Evolutionary conservation across 64 coral and sea anemone genomes (phyloP).

Genomic region (Montipora cactus): DNA sequence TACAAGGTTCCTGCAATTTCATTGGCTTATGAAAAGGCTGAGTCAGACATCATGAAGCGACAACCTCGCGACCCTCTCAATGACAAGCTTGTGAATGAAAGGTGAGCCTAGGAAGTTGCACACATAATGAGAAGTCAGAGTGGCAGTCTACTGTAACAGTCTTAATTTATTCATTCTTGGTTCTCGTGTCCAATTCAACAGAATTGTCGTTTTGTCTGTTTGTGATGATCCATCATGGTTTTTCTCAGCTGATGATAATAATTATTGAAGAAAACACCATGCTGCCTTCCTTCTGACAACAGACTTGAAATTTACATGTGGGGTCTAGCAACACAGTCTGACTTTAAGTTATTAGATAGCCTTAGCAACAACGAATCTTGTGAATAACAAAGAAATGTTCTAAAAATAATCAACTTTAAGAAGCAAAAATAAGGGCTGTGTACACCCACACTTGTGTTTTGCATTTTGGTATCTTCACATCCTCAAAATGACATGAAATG

Average conservation of each 20-base stretch:
- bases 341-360: too few species aligned
- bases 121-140: too few species aligned
- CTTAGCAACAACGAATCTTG: too few species aligned
- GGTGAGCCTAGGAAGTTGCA: constrained; percentile 36
- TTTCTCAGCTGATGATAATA: not conserved
- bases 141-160: too few species aligned
- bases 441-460: too few species aligned
- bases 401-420: too few species aligned
- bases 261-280: constrained; percentile 21
- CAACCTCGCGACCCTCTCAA: constrained; percentile 83
- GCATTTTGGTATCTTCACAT: too few species aligned
- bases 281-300: constrained; percentile 45
- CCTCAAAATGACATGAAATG: too few species aligned
- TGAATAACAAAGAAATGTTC: too few species aligned
- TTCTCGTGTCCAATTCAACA: not conserved
- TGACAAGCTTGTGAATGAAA: constrained; percentile 98
- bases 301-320: not conserved
- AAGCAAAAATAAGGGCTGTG: too few species aligned
- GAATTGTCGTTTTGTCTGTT: not conserved
- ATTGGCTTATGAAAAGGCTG: constrained; percentile 97
- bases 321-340: too few species aligned
- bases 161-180: too few species aligned
- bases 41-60: constrained; percentile 99
- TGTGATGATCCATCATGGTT: constrained; percentile 8
- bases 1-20: constrained; percentile 97